Conservation (phyloP, 2,113 vertebrate species). For the Girardinichthys multiradiatus region DNA sequence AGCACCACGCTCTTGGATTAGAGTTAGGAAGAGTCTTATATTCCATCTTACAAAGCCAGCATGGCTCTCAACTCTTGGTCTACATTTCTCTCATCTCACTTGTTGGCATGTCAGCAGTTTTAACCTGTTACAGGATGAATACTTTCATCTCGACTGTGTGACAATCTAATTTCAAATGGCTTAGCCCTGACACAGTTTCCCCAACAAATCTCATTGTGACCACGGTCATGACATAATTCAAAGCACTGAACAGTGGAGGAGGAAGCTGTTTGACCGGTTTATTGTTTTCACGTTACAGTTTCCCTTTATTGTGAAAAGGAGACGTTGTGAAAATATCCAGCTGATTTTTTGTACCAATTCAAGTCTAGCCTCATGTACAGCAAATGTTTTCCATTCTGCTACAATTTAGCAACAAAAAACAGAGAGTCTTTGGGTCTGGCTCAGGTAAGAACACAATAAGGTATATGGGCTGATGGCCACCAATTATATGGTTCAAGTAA, state of each 20-base stretch:
- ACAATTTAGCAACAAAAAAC: neutral
- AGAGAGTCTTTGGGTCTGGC: neutral
- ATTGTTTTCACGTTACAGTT: neutral
- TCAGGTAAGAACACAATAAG: conserved; percentile 28
- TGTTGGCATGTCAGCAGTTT: no score
- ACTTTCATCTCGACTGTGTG: no score
- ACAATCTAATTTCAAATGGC: no score
- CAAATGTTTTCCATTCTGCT: neutral
- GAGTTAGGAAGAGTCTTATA: no score
- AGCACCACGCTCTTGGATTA: no score
- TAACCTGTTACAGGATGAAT: no score
- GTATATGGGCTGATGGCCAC: conserved; percentile 59
- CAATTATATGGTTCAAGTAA: conserved; percentile 62
- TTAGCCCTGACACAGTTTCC: no score
- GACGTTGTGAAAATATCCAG: neutral
- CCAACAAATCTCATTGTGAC: no score
- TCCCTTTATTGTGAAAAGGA: neutral
- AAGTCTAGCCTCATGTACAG: no score
- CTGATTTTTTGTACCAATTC: neutral
- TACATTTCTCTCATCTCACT: no score
- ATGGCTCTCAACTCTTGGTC: neutral
- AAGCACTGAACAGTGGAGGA: neutral
- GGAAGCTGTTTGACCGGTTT: neutral
- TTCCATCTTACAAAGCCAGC: no score
- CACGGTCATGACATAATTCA: no score